Percentiles rank a stretch among this genome's conserved stretches.
Conservation (phyloP, 2,888 invertebrate genomes). For the Polydesmus complanatus region DNA sequence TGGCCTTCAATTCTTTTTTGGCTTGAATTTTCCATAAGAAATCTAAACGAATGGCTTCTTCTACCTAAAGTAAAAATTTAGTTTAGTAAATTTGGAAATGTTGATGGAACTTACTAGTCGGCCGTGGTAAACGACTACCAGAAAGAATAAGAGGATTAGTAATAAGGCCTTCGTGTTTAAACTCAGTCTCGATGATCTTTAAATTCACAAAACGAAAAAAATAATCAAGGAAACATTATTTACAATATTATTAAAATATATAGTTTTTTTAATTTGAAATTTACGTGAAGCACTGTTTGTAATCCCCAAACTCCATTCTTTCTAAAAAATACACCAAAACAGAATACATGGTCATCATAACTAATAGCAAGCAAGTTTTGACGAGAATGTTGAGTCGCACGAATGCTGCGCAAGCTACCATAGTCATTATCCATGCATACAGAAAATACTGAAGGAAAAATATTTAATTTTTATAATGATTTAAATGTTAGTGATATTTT, state of each 20-base stretch:
- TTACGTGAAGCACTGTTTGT: background rate
- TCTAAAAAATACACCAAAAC: conserved; percentile 41
- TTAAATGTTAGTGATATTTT: background rate
- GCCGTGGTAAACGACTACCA: conserved; percentile 80
- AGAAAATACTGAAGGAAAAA: conserved; percentile 58
- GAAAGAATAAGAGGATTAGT: conserved; percentile 61
- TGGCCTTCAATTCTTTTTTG: conserved; percentile 77
- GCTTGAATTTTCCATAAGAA: conserved; percentile 97
- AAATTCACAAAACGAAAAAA: background rate
- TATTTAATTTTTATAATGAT: background rate
- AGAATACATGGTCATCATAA: conserved; percentile 60
- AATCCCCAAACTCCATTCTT: conserved; percentile 16
- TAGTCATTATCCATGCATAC: conserved; percentile 82
- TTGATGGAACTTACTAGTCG: conserved; percentile 42
- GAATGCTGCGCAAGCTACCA: conserved; percentile 81
- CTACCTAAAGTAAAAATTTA: conserved; percentile 39
- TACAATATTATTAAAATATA: background rate
- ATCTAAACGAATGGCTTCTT: conserved; percentile 83
- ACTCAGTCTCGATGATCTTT: conserved; percentile 21
- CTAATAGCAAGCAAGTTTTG: conserved; percentile 61
- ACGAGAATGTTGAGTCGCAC: conserved; percentile 76
- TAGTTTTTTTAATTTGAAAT: background rate
- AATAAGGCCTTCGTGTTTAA: conserved; percentile 48
- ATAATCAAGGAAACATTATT: background rate
- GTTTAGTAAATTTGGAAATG: background rate